Base-by-base conservation (phyloP, 2,797 vertebrate genomes). In the Aplochiton taeniatus region DNA sequence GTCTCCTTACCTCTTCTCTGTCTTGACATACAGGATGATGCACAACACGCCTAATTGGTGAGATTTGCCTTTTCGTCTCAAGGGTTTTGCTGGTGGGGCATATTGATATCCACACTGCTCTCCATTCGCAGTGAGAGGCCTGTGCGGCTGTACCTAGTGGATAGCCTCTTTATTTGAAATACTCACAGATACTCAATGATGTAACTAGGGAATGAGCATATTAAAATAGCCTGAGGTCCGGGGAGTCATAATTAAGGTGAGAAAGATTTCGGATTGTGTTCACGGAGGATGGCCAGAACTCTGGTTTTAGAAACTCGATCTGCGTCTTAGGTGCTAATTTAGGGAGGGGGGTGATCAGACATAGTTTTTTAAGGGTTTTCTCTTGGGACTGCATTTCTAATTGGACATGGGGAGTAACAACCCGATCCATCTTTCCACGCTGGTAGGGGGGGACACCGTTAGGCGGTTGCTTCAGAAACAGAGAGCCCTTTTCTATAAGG, bases 301-400 rank as follows among this genome's bases (percentile, higher is more conserved):
- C n/a, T n/a, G n/a, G n/a, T n/a, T n/a, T n/a, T n/a, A n/a, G n/a
- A n/a, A n/a, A n/a, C n/a, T n/a, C n/a, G n/a, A n/a, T n/a, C n/a
- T n/a, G n/a, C n/a, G n/a, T n/a, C n/a, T n/a, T n/a, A n/a, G n/a
- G n/a, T n/a, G n/a, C n/a, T n/a, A n/a, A n/a, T n/a, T n/a, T n/a
- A n/a, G n/a, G n/a, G n/a, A n/a, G n/a, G n/a, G n/a, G n/a, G n/a
- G n/a, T n/a, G n/a, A n/a, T n/a, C n/a, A n/a, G n/a, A n/a, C n/a
- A n/a, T n/a, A n/a, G n/a, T n/a, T n/a, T n/a, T n/a, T n/a, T n/a
- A n/a, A n/a, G 31, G 31, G 31, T 31, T 31, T 31, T 31, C 31
- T 6, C 31, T 2, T 31, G 31, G 6, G 31, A 73, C 18, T 63
- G 2, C 13, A 70, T 73, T 56, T 71, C 66, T 63, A 54, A 67